Evolutionary conservation across 2,797 vertebrate species (phyloP), one percentile per base, ranked within the genome.

Genomic region (Loris lydekkerianus): DNA sequence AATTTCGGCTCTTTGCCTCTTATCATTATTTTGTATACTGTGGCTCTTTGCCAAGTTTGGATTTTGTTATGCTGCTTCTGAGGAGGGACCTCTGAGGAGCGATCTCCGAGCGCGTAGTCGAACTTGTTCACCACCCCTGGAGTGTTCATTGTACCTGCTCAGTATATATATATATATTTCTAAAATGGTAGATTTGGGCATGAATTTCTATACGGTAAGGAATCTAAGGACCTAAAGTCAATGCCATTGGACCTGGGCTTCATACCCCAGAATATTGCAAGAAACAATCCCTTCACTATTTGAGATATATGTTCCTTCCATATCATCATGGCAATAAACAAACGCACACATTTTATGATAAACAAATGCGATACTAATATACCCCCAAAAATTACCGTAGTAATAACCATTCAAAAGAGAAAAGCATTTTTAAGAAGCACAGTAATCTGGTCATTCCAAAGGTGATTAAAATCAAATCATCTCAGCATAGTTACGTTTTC

Each of bases 271-370:
- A 91, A 94, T 67, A 94, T 69, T 58, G 61, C 15, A 4, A 23
- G 40, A 91, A 94, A 89, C 4, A 70, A 76, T 34, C 18, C 31
- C 23, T 86, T 72, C 13, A 17, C 73, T 80, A 17, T 29, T 61
- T 21, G 75, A 95, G 17, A 9, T 86, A 37, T 83, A 37, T 86
- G 90, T 89, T 86, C 14, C 93, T 85, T 77, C 58, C 88, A 10
- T 65, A 46, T 67, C 21, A 29, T 93, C 56, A 10, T 37, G 37
- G 34, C 15, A 95, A 58, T 78, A 75, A 77, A 85, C 56, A 89
- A 75, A 95, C 14, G 69, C 37, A 93, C 9, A 77, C n/a, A 58
- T 67, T 95, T 90, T 93, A 29, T 75, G 81, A 85, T 87, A 92
- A 87, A 80, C 21, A 93, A 86, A 23, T 43, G 20, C 63, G 65